Evolutionary conservation across 2,888 invertebrate genomes (phyloP), one percentile per base, ranked within the genome.

Genomic region (Hoplodrina ambigua): DNA sequence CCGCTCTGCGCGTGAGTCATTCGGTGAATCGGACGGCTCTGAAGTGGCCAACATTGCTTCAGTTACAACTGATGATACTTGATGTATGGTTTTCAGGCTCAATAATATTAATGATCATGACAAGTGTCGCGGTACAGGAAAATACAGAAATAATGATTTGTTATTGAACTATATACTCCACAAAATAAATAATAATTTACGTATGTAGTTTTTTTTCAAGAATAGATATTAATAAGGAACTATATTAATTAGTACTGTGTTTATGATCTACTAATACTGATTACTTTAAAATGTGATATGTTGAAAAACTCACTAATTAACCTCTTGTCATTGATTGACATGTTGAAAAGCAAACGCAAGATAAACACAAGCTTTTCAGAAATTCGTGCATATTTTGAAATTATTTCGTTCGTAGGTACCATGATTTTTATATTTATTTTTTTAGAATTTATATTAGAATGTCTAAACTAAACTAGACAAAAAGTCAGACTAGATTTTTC

Each of bases 1-100:
- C 91, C 93, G 91, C 86, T 74, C 75, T 75, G 80, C 75, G 80
- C 57, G 77, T 95, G 94, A 94, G 85, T 95, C 94, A 95, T 80
- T 83, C 75, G 71, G 80, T 86, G 84, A 81, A 81, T 80, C 57
- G 69, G 57, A 80, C 75, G 77, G 80, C 75, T 83, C 79, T 87
- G 73, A 69, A 80, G 82, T 81, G 77, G 80, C 83, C 78, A 80
- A 78, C 55, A 69, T 62, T 82, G 73, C 83, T 82, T 76, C 80
- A 79, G 72, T 78, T 79, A 66, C 72, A 58, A 72, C 81, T 82
- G 84, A 85, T 76, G 74, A 77, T 83, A 81, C 72, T 76, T 88
- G 85, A 88, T 87, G 78, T 83, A 87, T 87, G 82, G 62, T 69
- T 85, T 83, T 84, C 78, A 88, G 85, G 66, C 69, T 55, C 37